A percentile compares a stretch with the other conserved stretches of the same genome.
These are phyloP conservation scores for Misgurnus mizolepis DNA, from an alignment of 2,113 vertebrate genomes.

Conservation along the genomic window DNA sequence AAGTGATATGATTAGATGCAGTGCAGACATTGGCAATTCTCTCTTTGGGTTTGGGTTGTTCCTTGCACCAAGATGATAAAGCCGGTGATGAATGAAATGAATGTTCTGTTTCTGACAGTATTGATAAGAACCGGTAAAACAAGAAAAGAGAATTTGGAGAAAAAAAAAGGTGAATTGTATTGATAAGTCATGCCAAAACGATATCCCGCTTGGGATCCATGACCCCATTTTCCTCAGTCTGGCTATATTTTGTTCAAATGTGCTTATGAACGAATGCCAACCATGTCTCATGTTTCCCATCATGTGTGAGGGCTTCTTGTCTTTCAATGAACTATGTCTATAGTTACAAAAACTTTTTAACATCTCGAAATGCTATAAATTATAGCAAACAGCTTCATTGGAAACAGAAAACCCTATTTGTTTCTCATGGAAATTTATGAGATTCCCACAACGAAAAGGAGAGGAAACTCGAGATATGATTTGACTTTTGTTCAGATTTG, in stretches of 20 bases:
- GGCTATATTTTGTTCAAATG: constrained; percentile 12
- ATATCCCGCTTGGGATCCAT: constrained; percentile 32
- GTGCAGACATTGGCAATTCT: background rate
- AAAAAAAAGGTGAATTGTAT: background rate
- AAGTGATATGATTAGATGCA: background rate
- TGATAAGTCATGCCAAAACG: background rate
- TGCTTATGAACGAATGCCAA: background rate
- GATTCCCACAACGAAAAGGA: constrained; percentile 6
- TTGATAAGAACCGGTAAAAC: constrained; percentile 20
- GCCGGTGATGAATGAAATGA: background rate
- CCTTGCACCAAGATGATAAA: constrained; percentile 22
- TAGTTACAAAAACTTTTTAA: constrained; percentile 6
- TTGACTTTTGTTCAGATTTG: background rate
- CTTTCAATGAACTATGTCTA: constrained; percentile 9
- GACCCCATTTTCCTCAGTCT: constrained; percentile 15
- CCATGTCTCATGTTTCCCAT: constrained; percentile 18
- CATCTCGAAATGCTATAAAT: constrained; percentile 2
- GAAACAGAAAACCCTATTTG: background rate
- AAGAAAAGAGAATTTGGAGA: background rate
- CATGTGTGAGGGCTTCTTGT: constrained; percentile 25
- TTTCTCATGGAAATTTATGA: constrained; percentile 14
- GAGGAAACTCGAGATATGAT: background rate
- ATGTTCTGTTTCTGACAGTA: constrained; percentile 10
- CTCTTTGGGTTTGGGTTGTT: background rate
- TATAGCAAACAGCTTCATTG: constrained; percentile 11